Base-by-base conservation (phyloP, 2,888 invertebrate genomes). In the Eristalis arbustorum region DNA sequence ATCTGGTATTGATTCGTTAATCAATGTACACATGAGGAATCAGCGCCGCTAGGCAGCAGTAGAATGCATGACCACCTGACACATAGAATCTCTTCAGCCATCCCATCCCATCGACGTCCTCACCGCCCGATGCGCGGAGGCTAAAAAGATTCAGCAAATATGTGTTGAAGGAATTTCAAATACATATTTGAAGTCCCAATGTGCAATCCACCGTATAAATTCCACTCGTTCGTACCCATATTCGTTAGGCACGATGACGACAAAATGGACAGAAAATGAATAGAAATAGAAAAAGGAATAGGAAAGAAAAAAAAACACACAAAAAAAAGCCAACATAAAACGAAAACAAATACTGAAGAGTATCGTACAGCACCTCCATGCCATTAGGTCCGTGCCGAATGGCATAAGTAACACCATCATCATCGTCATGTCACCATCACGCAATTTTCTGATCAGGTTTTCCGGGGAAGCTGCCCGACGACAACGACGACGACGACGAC, bases 361-460 rank as follows among this genome's bases (percentile, higher is more conserved):
- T 59, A 75, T 59, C 79, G 64, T 71, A 75, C 69, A 66, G 25
- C 79, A 73, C 69, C 73, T 73, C 56, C 69, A 69, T 81, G 69
- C 69, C 72, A 74, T 85, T 64, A 62, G 85, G 74, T 67, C 85
- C 71, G 67, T 75, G 82, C 78, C 74, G 82, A 87, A 87, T 82
- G 85, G 85, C 85, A 82, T 87, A 87, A 87, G 82, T 78, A 87
- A 82, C 82, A 82, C 82, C 85, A 82, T 87, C 85, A 82, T 87
- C 82, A 83, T 77, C 82, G 82, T 82, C 85, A 87, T 87, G 85
- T 87, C 85, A 87, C 82, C 85, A 82, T 87, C 85, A 87, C 85
- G 85, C 85, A 87, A 74, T 87, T 87, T 87, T 87, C 85, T 67
- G 85, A 87, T 78, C 85, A 82, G 85, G 85, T 87, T 87, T 78